Conservation (phyloP, 2,113 vertebrate species). For the Centrocercus urophasianus region DNA sequence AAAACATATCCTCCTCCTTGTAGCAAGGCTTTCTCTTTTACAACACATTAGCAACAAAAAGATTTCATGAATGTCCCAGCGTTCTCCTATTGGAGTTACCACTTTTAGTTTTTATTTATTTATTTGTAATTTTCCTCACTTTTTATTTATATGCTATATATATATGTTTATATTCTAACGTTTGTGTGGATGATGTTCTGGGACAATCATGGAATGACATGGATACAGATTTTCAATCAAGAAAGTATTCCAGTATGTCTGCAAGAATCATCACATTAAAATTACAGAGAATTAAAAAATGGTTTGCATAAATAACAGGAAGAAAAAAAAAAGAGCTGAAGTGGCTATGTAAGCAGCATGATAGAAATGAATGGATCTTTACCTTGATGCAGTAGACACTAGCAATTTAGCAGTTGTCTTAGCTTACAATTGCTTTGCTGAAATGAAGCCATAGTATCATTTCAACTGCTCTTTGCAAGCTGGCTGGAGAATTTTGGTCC, state of each 20-base stretch:
- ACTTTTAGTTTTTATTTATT: fast-evolving
- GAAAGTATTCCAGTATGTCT: not conserved
- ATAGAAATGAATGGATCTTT: not conserved
- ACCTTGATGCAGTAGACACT: not conserved
- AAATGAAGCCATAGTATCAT: not conserved
- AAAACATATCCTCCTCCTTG: not conserved
- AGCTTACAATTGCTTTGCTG: not conserved
- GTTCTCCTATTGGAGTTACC: not conserved
- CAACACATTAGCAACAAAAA: not conserved
- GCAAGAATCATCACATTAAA: not conserved
- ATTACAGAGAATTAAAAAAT: not conserved
- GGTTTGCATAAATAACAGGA: not conserved
- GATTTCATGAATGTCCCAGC: not conserved
- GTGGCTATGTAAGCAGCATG: not conserved
- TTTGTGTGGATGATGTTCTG: not conserved
- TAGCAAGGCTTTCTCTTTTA: not conserved
- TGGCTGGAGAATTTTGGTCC: not conserved
- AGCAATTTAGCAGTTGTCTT: not conserved
- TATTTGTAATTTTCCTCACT: not conserved
- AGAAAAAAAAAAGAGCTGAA: not conserved
- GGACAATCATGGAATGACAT: not conserved
- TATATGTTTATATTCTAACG: not conserved
- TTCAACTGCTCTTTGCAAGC: not conserved
- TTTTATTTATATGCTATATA: not conserved
- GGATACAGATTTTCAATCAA: not conserved